Base-by-base conservation (phyloP, 2,113 vertebrate genomes). In the Sorex araneus region DNA sequence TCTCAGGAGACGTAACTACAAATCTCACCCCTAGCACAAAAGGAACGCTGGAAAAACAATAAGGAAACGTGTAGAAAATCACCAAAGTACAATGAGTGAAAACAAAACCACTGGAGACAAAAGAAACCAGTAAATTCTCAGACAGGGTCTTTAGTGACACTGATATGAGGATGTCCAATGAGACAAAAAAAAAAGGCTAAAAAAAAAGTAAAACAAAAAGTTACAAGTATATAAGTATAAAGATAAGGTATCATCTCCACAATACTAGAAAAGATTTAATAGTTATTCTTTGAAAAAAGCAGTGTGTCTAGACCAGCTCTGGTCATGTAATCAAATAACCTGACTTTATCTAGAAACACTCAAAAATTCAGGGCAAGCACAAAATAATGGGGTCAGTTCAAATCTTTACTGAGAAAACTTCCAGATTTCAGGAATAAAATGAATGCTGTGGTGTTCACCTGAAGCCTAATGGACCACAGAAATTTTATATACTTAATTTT, bases 401-500 rank as follows among this genome's bases (percentile, higher is more conserved):
- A 91, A 90, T 19, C 63, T 92, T 70, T 79, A 77, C 64, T 54
- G 28, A 96, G 71, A 92, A 84, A 0, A 8, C 18, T 40, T 81
- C 57, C 18, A 75, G 36, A 66, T 89, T 34, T 82, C 32, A 93
- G 77, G 66, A 90, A 64, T 66, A 36, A 93, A 96, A 92, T 81
- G 67, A 97, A 86, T 34, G 91, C 90, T 57, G 3, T 8, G 87
- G 83, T 7, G 6, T 92, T 74, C 87, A 45, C 12, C 36, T 34
- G 69, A 94, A 95, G 36, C 25, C 45, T 77, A 94, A 28, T 11
- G 43, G 47, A 87, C 70, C 77, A 95, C 25, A 93, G 54, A 95
- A 80, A 73, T 87, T 92, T 95, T 75, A 87, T 45, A 69, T 50
- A 3, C 2, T 87, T 93, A 81, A 94, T 94, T 93, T 95, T 78